Evolutionary conservation across 2,113 vertebrate species (phyloP), one percentile per base, ranked within the genome.

Genomic region (Macrotus californicus): DNA sequence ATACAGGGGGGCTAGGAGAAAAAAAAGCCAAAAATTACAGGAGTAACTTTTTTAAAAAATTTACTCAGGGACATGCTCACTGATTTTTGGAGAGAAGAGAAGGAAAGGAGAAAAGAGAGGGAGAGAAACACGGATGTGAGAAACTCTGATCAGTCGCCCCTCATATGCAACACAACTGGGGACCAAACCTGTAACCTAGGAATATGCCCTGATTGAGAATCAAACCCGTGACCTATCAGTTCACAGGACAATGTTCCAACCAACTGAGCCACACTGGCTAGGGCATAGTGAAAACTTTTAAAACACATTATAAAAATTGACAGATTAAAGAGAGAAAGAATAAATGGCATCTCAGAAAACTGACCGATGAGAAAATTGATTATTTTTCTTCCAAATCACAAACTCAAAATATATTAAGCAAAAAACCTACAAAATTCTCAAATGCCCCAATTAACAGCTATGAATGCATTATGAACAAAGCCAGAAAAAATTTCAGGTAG

Each of bases 291-390:
- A 7, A 69, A 64, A 79, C 12, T 70, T 85, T 73, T 70, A 48
- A 90, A 94, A 79, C 11, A 61, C 7, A 10, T 94, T 94, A 70
- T 66, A 86, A 94, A 85, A 79, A 79, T 36, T 91, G 66, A 69
- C 36, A 87, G 34, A 72, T 85, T 39, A 79, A 70, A 80, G 64
- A 77, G 39, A 84, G 31, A 77, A 66, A 87, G 54, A 94, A 85
- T 61, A 93, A 93, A 93, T 39, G 31, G 3, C 41, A 15, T 64
- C 39, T 94, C 39, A 89, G 31, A 89, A 75, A 76, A 67, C 19
- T 41, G 48, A 73, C 14, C 39, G 26, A 52, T 93, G 54, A 84
- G 69, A 84, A 84, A 89, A 77, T 0, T 34, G 50, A 93, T 29
- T 88, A 34, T 61, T 80, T 72, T 85, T 48, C 52, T 36, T 84